These are phyloP conservation scores for Conus canariensis DNA, from an alignment of 2,888 invertebrate genomes.

Conservation along the genomic window DNA sequence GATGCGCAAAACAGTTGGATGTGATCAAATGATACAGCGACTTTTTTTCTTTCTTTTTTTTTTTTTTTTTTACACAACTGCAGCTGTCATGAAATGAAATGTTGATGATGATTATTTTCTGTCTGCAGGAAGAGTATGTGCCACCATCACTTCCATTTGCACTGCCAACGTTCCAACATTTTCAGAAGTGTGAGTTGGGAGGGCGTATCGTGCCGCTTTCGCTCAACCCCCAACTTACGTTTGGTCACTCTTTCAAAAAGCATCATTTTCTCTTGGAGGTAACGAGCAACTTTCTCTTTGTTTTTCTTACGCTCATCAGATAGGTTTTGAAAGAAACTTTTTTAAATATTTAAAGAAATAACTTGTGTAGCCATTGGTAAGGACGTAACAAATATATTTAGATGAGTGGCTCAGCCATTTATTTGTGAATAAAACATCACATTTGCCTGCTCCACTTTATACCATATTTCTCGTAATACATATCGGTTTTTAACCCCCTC, in stretches of 20 bases:
- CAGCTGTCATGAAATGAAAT: not conserved
- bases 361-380: too few relatives aligned
- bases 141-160: constrained; percentile 62
- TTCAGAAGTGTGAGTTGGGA: not conserved
- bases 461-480: too few relatives aligned
- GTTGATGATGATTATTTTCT: not conserved
- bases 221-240: not conserved
- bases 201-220: not conserved
- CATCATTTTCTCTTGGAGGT: constrained; percentile 70
- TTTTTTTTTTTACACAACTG: not conserved
- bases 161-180: constrained; percentile 56
- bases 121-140: constrained; percentile 63
- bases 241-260: constrained; percentile 50
- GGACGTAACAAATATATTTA: too few relatives aligned
- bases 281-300: not conserved
- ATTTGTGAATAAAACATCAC: too few relatives aligned
- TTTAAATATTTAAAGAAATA: too few relatives aligned
- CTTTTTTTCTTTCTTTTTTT: not conserved
- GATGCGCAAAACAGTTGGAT: not conserved
- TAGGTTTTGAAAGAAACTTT: not conserved
- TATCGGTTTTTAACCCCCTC: too few relatives aligned
- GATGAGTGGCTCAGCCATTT: too few relatives aligned
- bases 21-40: not conserved
- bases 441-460: too few relatives aligned
- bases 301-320: not conserved